Evolutionary conservation across 2,797 vertebrate species (phyloP).

Genomic region (Acridotheres tristis): DNA sequence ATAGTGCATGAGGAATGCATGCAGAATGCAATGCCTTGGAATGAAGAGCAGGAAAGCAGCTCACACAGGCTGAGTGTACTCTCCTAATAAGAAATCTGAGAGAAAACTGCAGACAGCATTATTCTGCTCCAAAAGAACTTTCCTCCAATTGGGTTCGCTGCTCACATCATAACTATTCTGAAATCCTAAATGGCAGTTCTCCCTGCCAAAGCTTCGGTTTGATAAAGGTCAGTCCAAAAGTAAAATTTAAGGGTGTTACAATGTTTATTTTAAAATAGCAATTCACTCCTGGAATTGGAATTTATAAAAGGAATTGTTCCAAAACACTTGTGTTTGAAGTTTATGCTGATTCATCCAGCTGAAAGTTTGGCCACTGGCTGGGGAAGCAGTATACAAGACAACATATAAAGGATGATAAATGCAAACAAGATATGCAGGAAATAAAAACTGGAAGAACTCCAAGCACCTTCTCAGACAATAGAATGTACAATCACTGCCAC

Average conservation of each 20-base stretch:
- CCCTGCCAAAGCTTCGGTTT: neutral
- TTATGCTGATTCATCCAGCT: neutral
- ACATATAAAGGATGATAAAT: slow-evolving; percentile 30
- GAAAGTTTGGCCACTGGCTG: neutral
- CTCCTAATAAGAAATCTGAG: neutral
- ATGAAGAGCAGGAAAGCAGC: neutral
- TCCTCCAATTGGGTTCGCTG: neutral
- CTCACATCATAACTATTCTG: neutral
- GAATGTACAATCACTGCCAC: neutral
- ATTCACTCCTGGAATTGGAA: neutral
- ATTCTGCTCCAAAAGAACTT: neutral
- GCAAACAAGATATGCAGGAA: neutral
- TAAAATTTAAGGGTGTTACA: neutral
- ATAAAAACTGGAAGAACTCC: slow-evolving; percentile 35
- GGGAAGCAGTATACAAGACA: neutral
- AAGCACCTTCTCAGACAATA: neutral
- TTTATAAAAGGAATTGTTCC: neutral
- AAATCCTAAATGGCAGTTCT: neutral
- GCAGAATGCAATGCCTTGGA: neutral
- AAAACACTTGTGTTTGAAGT: neutral
- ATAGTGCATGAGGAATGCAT: neutral
- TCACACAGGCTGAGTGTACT: neutral
- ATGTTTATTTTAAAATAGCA: neutral
- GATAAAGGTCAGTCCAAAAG: neutral
- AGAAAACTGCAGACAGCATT: neutral